Evolutionary conservation across 1,140 invertebrate genomes (phyloP).

Genomic region (Andrena cerasifolii): DNA sequence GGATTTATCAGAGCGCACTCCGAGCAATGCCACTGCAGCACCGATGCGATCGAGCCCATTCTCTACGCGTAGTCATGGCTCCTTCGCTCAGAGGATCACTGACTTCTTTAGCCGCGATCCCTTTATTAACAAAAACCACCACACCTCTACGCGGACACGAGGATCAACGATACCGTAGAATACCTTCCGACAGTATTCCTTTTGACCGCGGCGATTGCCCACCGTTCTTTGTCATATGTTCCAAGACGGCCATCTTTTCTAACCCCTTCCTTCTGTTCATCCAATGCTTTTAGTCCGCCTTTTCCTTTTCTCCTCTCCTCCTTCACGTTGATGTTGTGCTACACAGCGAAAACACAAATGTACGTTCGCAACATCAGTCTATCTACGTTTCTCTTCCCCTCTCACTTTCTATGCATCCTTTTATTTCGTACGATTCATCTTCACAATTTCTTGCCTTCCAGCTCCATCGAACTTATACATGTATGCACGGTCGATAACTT

Average conservation of each 20-base stretch:
- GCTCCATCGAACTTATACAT: too few relatives aligned
- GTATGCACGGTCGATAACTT: not conserved
- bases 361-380: not conserved
- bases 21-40: conserved; percentile 94
- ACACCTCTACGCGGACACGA: conserved; percentile 26
- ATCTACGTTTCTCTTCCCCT: conserved; percentile 1
- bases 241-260: conserved; percentile 76
- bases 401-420: not conserved
- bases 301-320: not conserved
- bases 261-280: conserved; percentile 14
- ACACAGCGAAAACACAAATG: conserved; percentile 21
- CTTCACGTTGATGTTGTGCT: not conserved
- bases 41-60: conserved; percentile 95
- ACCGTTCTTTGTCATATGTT: conserved; percentile 81
- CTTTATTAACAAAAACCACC: conserved; percentile 10
- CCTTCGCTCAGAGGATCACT: conserved; percentile 62
- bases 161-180: conserved; percentile 57
- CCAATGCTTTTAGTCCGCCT: conserved; percentile 6
- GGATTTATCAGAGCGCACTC: conserved; percentile 93
- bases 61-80: conserved; percentile 81
- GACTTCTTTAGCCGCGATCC: conserved; percentile 47
- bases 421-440: not conserved
- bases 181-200: conserved; percentile 34
- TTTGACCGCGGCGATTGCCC: conserved; percentile 65
- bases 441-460: not conserved